phyloP scores from a whole-genome alignment of 64 coral and sea anemone genomes.

The Acropora yongei region DNA sequence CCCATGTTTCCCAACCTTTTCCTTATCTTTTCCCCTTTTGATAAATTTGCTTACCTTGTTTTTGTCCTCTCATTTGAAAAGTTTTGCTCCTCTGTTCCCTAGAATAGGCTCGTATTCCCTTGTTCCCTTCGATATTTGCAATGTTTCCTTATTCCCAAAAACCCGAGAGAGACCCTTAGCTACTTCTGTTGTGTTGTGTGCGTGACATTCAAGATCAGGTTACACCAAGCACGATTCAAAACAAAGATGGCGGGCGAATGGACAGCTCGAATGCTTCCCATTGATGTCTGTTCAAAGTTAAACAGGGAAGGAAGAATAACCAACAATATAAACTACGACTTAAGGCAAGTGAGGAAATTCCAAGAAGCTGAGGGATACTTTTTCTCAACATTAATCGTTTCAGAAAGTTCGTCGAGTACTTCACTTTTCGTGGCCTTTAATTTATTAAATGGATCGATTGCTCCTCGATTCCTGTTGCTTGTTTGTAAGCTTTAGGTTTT shows the following conservation, averaged over 20 bases:
- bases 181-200: neutral
- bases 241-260: neutral
- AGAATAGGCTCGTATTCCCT: too few species aligned
- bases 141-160: too few species aligned
- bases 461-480: neutral
- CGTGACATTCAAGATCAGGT: neutral
- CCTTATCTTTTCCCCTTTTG: too few species aligned
- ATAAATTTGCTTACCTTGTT: too few species aligned
- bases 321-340: neutral
- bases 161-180: too few species aligned
- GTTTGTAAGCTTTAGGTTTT: neutral
- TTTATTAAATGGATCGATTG: too few species aligned
- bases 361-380: neutral
- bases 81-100: too few species aligned
- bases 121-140: too few species aligned
- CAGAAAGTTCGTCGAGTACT: neutral
- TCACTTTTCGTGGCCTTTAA: too few species aligned
- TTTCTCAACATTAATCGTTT: neutral
- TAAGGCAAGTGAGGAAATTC: neutral
- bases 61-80: too few species aligned
- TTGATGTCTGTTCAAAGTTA: neutral
- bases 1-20: too few species aligned
- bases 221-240: neutral
- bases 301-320: neutral
- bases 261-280: neutral